Evolutionary conservation across 2,113 vertebrate genomes (phyloP).

Genomic region (Cettia cetti): DNA sequence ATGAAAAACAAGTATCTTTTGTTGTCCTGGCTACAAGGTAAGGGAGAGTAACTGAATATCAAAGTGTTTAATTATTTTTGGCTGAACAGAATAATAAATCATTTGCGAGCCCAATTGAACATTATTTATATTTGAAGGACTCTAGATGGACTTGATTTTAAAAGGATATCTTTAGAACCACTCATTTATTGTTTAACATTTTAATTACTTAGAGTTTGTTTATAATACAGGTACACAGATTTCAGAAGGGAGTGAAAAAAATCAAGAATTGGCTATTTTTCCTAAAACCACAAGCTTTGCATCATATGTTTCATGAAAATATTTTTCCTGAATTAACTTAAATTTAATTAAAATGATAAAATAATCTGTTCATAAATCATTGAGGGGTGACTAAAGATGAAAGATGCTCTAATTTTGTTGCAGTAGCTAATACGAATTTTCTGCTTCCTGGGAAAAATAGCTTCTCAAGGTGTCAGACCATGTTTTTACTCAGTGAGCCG

Average conservation of each 20-base stretch:
- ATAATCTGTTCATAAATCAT: neutral
- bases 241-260: neutral
- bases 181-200: neutral
- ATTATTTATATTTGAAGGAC: neutral
- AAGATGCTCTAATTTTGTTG: neutral
- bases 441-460: neutral
- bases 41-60: neutral
- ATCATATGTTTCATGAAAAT: neutral
- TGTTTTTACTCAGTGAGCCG: neutral
- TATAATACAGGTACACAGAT: neutral
- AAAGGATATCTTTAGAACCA: neutral
- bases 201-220: neutral
- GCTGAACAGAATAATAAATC: neutral
- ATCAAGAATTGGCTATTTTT: neutral
- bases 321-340: neutral
- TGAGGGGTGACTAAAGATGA: neutral
- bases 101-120: rapidly evolving
- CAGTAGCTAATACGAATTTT: neutral
- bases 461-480: neutral
- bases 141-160: neutral
- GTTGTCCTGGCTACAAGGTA: neutral
- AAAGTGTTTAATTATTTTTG: neutral
- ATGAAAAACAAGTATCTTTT: neutral
- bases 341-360: neutral
- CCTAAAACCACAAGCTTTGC: neutral